Evolutionary conservation across 2,113 vertebrate species (phyloP).

Genomic region (Vulpes vulpes): DNA sequence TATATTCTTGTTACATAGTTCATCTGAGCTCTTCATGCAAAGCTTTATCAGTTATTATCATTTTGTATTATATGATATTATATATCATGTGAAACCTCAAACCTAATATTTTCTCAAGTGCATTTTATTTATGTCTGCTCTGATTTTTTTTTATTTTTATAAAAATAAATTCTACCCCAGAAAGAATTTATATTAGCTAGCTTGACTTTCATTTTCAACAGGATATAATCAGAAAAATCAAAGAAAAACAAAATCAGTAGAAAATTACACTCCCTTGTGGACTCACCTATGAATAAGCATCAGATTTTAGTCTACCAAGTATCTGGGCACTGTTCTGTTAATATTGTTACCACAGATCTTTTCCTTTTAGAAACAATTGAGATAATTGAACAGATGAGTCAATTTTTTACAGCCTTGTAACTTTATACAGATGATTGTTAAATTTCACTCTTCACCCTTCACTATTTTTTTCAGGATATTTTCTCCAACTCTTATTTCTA

Average conservation of each 20-base stretch:
- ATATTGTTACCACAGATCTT: not conserved
- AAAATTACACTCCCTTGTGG: not conserved
- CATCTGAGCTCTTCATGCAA: not conserved
- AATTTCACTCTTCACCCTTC: not conserved
- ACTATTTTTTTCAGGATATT: not conserved
- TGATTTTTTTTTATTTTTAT: not conserved
- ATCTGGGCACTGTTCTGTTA: not conserved
- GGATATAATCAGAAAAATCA: constrained; percentile 23
- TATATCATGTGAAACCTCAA: not conserved
- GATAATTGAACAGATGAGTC: not conserved
- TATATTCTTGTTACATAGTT: not conserved
- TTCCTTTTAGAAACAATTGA: constrained; percentile 4
- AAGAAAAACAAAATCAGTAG: not conserved
- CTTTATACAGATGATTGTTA: not conserved
- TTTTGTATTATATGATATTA: not conserved
- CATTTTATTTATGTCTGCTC: not conserved
- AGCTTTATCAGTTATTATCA: not conserved
- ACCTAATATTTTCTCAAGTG: not conserved
- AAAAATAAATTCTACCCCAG: not conserved
- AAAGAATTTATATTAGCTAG: not conserved
- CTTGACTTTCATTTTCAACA: not conserved
- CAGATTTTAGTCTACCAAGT: not conserved
- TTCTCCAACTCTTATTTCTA: not conserved
- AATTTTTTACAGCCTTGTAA: not conserved
- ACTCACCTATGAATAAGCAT: not conserved